phyloP scores from a whole-genome alignment of 2,888 invertebrate species.

The Chironomus tentans region DNA sequence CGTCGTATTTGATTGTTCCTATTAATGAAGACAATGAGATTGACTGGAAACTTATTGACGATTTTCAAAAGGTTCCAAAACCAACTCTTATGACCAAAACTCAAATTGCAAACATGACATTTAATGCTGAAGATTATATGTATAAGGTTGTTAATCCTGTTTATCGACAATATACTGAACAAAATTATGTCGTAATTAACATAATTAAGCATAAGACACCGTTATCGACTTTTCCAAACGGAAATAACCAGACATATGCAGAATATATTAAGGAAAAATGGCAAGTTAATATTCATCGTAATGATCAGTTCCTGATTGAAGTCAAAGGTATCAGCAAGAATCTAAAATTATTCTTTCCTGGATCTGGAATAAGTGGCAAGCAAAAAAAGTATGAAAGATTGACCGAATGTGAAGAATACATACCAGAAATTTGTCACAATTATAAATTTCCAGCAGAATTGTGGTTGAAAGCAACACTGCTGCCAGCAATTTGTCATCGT shows the following conservation, averaged over 20 bases:
- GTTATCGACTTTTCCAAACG: constrained; percentile 54
- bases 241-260: constrained; percentile 50
- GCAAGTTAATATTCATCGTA: constrained; percentile 40
- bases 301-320: constrained; percentile 67
- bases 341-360: constrained; percentile 37
- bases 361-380: constrained; percentile 20
- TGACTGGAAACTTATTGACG: constrained; percentile 51
- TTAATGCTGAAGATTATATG: constrained; percentile 53
- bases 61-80: constrained; percentile 43
- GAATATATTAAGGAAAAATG: constrained; percentile 51
- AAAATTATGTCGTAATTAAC: constrained; percentile 58
- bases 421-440: constrained; percentile 79
- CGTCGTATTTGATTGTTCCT: constrained; percentile 47
- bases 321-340: constrained; percentile 49
- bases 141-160: constrained; percentile 76
- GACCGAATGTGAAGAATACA: constrained; percentile 54
- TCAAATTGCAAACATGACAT: constrained; percentile 45
- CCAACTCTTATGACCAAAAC: constrained; percentile 41
- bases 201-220: constrained; percentile 59
- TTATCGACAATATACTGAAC: constrained; percentile 52
- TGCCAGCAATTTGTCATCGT: constrained; percentile 81
- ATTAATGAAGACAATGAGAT: constrained; percentile 42
- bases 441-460: constrained; percentile 62
- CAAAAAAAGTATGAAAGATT: constrained; percentile 44
- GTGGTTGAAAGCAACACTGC: constrained; percentile 74